These are phyloP conservation scores for Agrotis ipsilon DNA, from an alignment of 2,888 invertebrate genomes.

Conservation along the genomic window DNA sequence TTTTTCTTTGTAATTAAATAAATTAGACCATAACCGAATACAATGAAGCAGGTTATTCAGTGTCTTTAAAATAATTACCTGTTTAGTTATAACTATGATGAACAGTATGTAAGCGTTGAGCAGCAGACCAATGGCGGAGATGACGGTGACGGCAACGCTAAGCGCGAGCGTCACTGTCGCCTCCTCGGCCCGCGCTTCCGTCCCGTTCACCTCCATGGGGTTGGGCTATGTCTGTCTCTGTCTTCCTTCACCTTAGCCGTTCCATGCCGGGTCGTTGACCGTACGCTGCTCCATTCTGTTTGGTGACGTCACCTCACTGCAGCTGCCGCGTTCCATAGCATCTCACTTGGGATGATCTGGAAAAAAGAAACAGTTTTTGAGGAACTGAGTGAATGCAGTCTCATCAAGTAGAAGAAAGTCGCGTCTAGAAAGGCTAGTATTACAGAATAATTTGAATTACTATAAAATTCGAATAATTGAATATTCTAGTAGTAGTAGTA, in stretches of 20 bases:
- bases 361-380: slow-evolving; percentile 45
- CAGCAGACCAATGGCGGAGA: slow-evolving; percentile 93
- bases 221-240: slow-evolving; percentile 72
- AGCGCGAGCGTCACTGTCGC: slow-evolving; percentile 93
- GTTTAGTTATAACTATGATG: slow-evolving; percentile 93
- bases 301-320: slow-evolving; percentile 84
- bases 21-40: background rate
- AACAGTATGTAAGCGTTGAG: slow-evolving; percentile 94
- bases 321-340: slow-evolving; percentile 87
- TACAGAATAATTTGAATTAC: no score
- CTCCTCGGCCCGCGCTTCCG: slow-evolving; percentile 84
- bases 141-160: slow-evolving; percentile 93
- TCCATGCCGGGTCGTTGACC: slow-evolving; percentile 68
- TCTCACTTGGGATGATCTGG: slow-evolving; percentile 76
- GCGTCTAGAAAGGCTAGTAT: no score
- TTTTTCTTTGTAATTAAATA: background rate
- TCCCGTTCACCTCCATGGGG: slow-evolving; percentile 87
- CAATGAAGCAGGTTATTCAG: background rate
- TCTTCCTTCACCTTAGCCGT: slow-evolving; percentile 73
- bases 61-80: slow-evolving; percentile 83
- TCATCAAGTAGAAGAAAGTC: no score
- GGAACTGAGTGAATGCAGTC: background rate
- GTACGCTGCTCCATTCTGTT: slow-evolving; percentile 64
- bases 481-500: no score
- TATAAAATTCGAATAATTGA: no score